Conservation (phyloP, 2,888 invertebrate species). For the Cordilura impudica region DNA sequence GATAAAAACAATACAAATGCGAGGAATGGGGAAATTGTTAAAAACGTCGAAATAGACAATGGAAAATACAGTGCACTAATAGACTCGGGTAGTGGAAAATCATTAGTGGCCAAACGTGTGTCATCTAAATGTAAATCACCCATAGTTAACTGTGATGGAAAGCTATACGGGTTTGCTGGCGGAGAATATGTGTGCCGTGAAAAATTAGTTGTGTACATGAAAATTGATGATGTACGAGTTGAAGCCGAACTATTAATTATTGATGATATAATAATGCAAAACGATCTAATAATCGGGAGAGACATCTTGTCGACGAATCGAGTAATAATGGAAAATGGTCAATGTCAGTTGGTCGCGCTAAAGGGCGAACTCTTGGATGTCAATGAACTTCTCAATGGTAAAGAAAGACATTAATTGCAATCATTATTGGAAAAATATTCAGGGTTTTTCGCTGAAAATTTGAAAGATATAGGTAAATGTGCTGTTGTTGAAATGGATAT, state of each 20-base stretch:
- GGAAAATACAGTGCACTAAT: constrained; percentile 22
- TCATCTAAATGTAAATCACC: background rate
- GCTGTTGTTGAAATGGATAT: constrained; percentile 41
- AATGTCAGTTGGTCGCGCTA: constrained; percentile 27
- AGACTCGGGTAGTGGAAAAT: constrained; percentile 48
- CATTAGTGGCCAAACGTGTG: constrained; percentile 17
- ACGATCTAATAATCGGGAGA: constrained; percentile 28
- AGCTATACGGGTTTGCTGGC: constrained; percentile 32
- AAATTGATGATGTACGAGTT: constrained; percentile 1
- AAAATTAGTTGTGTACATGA: background rate
- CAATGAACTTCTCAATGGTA: background rate
- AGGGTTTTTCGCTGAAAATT: constrained; percentile 38
- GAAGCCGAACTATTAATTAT: constrained; percentile 10
- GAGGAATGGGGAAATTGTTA: constrained; percentile 12
- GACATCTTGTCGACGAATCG: constrained; percentile 38
- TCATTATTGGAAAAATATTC: constrained; percentile 1
- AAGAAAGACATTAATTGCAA: constrained; percentile 3
- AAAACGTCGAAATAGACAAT: constrained; percentile 31
- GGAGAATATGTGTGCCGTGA: constrained; percentile 33
- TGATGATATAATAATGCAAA: constrained; percentile 15
- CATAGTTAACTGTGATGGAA: background rate
- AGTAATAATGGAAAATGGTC: constrained; percentile 37
- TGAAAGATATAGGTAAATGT: constrained; percentile 43
- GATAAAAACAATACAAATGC: background rate
- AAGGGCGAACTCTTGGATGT: constrained; percentile 12